phyloP scores from a whole-genome alignment of 2,797 vertebrate species.

The Hafferia zeledoni region DNA sequence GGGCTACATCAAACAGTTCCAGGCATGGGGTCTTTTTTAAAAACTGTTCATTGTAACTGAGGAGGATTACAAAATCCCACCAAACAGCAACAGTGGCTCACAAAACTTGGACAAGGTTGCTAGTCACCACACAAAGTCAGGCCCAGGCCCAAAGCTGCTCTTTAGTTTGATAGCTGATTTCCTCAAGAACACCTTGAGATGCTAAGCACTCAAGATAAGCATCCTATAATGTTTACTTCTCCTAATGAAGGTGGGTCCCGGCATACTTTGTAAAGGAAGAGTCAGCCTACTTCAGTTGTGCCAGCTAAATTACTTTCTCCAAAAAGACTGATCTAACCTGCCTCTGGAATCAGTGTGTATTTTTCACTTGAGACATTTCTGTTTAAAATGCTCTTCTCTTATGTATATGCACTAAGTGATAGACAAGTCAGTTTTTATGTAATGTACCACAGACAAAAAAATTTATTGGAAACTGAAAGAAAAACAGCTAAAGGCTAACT shows the following conservation, averaged over 20 bases:
- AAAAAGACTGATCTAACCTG: background rate
- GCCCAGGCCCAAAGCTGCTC: background rate
- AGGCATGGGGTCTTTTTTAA: background rate
- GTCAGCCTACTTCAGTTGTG: background rate
- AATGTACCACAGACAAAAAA: background rate
- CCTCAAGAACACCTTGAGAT: background rate
- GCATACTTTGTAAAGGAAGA: background rate
- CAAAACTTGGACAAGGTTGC: background rate
- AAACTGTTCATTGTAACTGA: background rate
- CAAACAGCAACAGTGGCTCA: background rate
- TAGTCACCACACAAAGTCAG: background rate
- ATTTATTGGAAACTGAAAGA: background rate
- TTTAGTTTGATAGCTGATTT: background rate
- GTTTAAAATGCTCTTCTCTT: background rate
- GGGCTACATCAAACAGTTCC: background rate
- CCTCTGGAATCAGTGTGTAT: background rate
- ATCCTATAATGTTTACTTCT: background rate
- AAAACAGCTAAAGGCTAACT: background rate
- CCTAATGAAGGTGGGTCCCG: background rate
- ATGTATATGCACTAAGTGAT: background rate
- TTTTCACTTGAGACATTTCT: background rate
- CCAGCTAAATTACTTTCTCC: background rate
- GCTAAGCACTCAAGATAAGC: background rate
- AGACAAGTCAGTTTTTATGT: background rate
- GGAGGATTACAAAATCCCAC: background rate